phyloP scores from a whole-genome alignment of 2,113 vertebrate genomes.

The Tetrax tetrax region DNA sequence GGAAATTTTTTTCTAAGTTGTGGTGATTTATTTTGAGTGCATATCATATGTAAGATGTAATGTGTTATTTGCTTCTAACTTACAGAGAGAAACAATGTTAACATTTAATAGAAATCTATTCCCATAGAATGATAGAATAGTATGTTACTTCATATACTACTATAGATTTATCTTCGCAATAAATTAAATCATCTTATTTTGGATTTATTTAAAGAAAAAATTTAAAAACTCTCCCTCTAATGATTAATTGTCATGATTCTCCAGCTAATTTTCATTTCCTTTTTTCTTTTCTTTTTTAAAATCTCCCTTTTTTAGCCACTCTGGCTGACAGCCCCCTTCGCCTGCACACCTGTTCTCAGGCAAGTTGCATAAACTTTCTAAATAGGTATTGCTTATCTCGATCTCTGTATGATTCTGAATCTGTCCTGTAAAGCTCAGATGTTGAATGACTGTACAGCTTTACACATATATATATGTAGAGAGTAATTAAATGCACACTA shows the following conservation, averaged over 20 bases:
- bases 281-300: background rate
- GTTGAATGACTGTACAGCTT: background rate
- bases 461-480: background rate
- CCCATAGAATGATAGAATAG: background rate
- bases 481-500: background rate
- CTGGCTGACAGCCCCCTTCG: background rate
- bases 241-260: background rate
- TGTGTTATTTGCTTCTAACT: background rate
- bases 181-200: background rate
- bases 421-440: background rate
- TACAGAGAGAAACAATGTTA: background rate
- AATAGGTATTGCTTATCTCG: background rate
- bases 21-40: background rate
- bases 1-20: background rate
- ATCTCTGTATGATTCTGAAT: background rate
- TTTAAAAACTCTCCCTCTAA: background rate
- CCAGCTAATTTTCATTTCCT: background rate
- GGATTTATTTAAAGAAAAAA: background rate
- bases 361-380: background rate
- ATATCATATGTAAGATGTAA: rapidly evolving
- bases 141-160: background rate
- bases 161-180: background rate
- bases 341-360: background rate
- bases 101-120: background rate
- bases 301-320: background rate